Evolutionary conservation across 2,797 vertebrate species (phyloP), one percentile per base, ranked within the genome.

Genomic region (Dryobates pubescens): DNA sequence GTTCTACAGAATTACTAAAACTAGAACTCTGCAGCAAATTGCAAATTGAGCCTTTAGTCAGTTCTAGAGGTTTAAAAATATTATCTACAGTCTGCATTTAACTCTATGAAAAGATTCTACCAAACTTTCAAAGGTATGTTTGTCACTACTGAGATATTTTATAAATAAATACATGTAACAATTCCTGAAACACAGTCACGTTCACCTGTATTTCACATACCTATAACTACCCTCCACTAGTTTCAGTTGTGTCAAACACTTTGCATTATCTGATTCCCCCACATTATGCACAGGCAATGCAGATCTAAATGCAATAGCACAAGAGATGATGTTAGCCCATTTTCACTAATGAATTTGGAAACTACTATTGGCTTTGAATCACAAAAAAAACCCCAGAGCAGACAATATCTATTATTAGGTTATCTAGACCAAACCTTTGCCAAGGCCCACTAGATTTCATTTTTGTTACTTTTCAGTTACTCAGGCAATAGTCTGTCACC

Each of bases 401-500:
- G 59, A 78, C 2, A 1, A 53, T 69, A 89, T 57, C 59, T 87
- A 85, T 90, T 93, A 87, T 89, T 94, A 89, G 86, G 70, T 93
- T 92, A 94, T 90, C 88, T 79, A 93, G 17, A 84, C 56, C 65
- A 89, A 94, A 73, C 67, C 51, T 89, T 87, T 72, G 34, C 84
- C 63, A 89, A 27, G 85, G 53, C 89, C 67, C 72, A 58, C 59
- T 86, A 67, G 57, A 93, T 87, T 95, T 94, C 38, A 85, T 81
- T 96, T 95, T 78, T 75, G 84, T 94, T 93, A 92, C 84, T 94
- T 95, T 34, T 73, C 47, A 83, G 63, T 94, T 95, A 93, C 53
- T 89, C 76, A 76, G 86, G 90, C 90, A 81, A 86, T 90, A 89
- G 81, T 77, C 83, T 94, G 86, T 84, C 92, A 95, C 95, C 75